A percentile compares a stretch with the other conserved stretches of the same genome.
These are phyloP conservation scores for Muntiacus muntjak DNA, from an alignment of 2,113 vertebrate species.

Conservation along the genomic window DNA sequence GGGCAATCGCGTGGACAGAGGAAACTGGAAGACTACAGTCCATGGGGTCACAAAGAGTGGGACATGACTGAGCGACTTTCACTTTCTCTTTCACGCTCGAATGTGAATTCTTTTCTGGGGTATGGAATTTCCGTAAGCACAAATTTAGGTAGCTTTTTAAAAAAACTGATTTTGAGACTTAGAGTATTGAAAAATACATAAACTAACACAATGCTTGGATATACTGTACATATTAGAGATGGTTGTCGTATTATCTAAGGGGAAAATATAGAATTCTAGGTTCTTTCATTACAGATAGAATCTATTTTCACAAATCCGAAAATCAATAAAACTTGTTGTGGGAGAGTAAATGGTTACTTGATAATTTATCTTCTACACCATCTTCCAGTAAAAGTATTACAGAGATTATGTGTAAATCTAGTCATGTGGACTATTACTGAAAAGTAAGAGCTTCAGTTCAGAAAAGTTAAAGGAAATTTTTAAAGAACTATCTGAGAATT, in stretches of 20 bases:
- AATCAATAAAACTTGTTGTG: conserved; percentile 67
- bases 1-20: not conserved
- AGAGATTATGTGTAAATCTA: not conserved
- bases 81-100: not conserved
- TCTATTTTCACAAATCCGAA: conserved; percentile 51
- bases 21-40: not conserved
- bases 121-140: not conserved
- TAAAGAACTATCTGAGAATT: not conserved
- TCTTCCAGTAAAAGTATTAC: conserved; percentile 15
- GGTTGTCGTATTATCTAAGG: conserved; percentile 39
- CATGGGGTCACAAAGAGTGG: not conserved
- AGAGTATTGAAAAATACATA: not conserved
- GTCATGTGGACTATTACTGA: not conserved
- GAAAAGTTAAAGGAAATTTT: not conserved
- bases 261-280: conserved; percentile 26
- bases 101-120: not conserved
- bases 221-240: not conserved
- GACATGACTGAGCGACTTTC: not conserved
- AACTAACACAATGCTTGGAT: not conserved
- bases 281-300: conserved; percentile 40
- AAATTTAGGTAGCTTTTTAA: not conserved
- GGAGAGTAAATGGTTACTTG: conserved; percentile 43
- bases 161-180: not conserved
- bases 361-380: conserved; percentile 37
- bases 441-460: not conserved